Conservation (phyloP, 2,888 invertebrate genomes). For the Taenaris catops region DNA sequence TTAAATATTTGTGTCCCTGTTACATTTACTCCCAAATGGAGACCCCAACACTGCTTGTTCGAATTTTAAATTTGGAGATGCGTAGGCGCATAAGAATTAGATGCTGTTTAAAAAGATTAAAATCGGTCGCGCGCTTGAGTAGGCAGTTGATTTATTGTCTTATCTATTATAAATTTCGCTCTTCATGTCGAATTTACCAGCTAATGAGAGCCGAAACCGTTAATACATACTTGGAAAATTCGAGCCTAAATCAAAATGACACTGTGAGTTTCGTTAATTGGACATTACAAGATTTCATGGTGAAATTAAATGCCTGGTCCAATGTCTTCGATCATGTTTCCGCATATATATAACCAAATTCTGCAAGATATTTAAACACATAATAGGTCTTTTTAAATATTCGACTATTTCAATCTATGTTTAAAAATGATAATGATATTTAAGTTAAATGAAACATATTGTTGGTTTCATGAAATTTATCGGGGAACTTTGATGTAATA, state of each 20-base stretch:
- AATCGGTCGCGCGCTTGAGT: slow-evolving; percentile 57
- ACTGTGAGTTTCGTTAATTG: slow-evolving; percentile 49
- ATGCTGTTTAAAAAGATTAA: slow-evolving; percentile 60
- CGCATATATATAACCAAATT: too few relatives aligned
- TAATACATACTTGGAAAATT: slow-evolving; percentile 31
- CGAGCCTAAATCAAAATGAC: slow-evolving; percentile 51
- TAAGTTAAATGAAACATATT: too few relatives aligned
- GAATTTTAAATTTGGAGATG: slow-evolving; percentile 56
- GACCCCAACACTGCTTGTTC: slow-evolving; percentile 31
- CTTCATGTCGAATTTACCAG: slow-evolving; percentile 47
- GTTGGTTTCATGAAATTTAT: too few relatives aligned
- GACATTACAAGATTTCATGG: slow-evolving; percentile 40
- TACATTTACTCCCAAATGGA: neutral
- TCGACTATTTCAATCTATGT: too few relatives aligned
- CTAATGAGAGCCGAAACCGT: slow-evolving; percentile 53
- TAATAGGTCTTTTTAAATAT: too few relatives aligned
- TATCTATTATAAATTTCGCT: slow-evolving; percentile 54
- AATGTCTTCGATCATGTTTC: too few relatives aligned
- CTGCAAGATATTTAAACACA: too few relatives aligned
- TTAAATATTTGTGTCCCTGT: slow-evolving; percentile 2
- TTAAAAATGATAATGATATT: too few relatives aligned
- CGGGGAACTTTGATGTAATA: too few relatives aligned
- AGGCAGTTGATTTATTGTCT: slow-evolving; percentile 66
- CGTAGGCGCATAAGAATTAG: slow-evolving; percentile 66
- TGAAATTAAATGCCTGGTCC: slow-evolving; percentile 20